phyloP scores from a whole-genome alignment of 2,888 invertebrate species.

The Eristalis intricaria region DNA sequence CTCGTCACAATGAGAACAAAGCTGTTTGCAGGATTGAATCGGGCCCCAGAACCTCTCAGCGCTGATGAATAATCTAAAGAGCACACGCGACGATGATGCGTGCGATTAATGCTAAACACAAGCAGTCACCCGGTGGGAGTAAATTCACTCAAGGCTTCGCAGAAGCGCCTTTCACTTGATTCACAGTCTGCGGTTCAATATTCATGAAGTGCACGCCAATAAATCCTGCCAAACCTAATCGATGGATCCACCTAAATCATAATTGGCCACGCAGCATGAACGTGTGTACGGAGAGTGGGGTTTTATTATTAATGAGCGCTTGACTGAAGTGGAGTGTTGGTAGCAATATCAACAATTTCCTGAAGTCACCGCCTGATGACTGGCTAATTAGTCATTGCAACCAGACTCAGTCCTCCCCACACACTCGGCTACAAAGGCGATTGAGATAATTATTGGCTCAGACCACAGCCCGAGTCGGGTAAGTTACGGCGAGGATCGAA shows the following conservation, averaged over 20 bases:
- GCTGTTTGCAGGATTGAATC: background rate
- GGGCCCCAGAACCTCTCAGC: no score
- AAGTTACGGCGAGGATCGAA: slow-evolving; percentile 17
- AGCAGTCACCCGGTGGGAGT: background rate
- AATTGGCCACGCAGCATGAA: slow-evolving; percentile 15
- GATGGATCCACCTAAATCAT: slow-evolving; percentile 22
- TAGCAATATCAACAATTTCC: slow-evolving; percentile 30
- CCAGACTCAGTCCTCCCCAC: background rate
- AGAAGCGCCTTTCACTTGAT: background rate
- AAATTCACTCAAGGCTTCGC: background rate
- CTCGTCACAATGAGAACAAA: background rate
- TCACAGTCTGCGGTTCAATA: background rate
- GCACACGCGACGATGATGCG: no score
- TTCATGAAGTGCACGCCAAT: slow-evolving; percentile 6
- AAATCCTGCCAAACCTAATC: slow-evolving; percentile 15
- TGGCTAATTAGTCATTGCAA: slow-evolving; percentile 49
- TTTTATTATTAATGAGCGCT: slow-evolving; percentile 38
- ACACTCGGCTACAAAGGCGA: background rate
- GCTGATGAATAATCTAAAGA: no score
- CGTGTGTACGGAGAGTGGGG: background rate
- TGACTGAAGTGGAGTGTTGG: background rate
- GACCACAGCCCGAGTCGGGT: slow-evolving; percentile 1
- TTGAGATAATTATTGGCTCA: slow-evolving; percentile 21
- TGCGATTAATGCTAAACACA: no score
- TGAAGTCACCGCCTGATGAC: slow-evolving; percentile 20